Evolutionary conservation across 2,888 invertebrate species (phyloP), one percentile per base, ranked within the genome.

Genomic region (Torymus aiolomorphi): DNA sequence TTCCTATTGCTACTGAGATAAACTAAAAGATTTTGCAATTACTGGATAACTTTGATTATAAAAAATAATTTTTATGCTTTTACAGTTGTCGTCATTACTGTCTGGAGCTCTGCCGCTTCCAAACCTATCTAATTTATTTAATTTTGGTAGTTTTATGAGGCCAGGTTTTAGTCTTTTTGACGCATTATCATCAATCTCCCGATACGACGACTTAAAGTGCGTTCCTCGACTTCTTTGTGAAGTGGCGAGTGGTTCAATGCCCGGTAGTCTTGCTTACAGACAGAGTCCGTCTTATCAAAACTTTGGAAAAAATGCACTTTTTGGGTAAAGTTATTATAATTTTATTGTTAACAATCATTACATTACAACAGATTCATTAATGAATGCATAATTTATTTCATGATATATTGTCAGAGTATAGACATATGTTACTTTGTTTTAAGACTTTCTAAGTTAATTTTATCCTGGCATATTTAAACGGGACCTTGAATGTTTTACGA

Each of bases 191-290:
- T 93, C 94, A 81, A 93, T 95, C 84, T 92, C 94, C 18, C 91
- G 92, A 85, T 94, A 95, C 89, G 96, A 96, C 88, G 95, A 96
- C 88, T 92, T 94, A 85, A 94, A 95, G 86, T 96, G 96, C 89
- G 95, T 96, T 80, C 95, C 96, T 2, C 92, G 95, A 87, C 92
- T 96, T 84, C 91, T 96, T 82, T 96, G 96, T 87, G 96, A 96
- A 90, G 93, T 95, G 73, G 94, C 95, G 5, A 88, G 89, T 61
- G 90, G 90, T 54, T 87, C 86, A 31, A 85, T 83, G 81, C 89
- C 89, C 12, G 87, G 88, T 24, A 85, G 82, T 83, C 77, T 86
- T 20, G 12, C 57, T 42, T 81, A 86, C 77, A 83, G 84, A 78
- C 87, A 86, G 78, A 82, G 82, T 62, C 82, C 86, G 42, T 85